Conservation (phyloP, 2,797 vertebrate species). For the Delichon dasypus region DNA sequence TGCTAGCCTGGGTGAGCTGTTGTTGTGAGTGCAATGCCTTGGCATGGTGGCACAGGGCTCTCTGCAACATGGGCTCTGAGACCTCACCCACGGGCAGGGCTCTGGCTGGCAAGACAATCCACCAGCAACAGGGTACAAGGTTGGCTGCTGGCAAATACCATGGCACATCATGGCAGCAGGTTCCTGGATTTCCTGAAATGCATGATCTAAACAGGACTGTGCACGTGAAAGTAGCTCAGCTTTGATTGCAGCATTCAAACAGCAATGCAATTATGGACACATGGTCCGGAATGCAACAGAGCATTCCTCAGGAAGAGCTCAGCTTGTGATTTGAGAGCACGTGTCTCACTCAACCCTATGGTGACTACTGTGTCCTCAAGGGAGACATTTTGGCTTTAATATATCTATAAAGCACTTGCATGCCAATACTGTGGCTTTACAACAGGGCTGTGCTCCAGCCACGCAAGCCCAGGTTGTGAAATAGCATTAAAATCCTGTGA, state of each 20-base stretch:
- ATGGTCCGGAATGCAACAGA: neutral
- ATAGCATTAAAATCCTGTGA: neutral
- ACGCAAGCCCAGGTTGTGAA: neutral
- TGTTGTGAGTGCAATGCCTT: rapidly evolving
- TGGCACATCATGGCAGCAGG: rapidly evolving
- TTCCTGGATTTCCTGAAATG: neutral
- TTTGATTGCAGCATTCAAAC: neutral
- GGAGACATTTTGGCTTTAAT: neutral
- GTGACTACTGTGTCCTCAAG: neutral
- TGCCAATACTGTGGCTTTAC: neutral
- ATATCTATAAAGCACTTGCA: neutral
- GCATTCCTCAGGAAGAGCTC: neutral
- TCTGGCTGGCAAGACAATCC: neutral
- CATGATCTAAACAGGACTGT: neutral
- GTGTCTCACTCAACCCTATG: neutral
- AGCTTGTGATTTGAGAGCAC: neutral
- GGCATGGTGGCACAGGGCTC: rapidly evolving
- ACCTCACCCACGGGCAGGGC: neutral
- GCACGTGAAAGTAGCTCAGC: neutral
- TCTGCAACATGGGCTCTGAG: neutral
- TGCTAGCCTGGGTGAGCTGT: neutral
- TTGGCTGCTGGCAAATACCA: neutral
- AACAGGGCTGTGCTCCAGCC: neutral
- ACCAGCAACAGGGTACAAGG: neutral
- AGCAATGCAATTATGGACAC: neutral